A percentile compares a stretch with the other conserved stretches of the same genome.
Evolutionary conservation across 2,888 invertebrate species (phyloP).

Genomic region (Acholoe squamosa): DNA sequence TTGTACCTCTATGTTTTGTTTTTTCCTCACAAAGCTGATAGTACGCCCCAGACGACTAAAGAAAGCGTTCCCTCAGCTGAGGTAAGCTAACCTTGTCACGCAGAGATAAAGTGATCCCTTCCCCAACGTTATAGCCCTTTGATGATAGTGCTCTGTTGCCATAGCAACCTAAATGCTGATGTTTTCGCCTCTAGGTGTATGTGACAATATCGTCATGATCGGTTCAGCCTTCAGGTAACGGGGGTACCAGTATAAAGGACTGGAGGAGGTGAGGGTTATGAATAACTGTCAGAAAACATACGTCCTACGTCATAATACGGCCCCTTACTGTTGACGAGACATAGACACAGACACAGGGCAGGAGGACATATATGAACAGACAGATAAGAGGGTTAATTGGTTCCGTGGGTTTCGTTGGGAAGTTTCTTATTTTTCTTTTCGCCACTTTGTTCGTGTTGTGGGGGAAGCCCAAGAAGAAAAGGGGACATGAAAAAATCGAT

Average conservation of each 20-base stretch:
- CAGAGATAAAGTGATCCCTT: neutral
- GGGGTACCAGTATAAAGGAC: neutral
- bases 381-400: no score
- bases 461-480: no score
- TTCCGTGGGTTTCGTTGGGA: no score
- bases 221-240: neutral
- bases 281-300: constrained; percentile 2
- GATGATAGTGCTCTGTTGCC: neutral
- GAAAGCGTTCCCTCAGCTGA: neutral
- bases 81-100: constrained; percentile 12
- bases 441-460: no score
- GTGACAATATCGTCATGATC: neutral
- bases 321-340: neutral
- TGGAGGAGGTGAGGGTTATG: neutral
- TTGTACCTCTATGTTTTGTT: neutral
- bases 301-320: constrained; percentile 8
- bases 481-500: no score
- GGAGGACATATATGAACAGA: neutral
- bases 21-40: neutral
- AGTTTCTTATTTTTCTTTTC: no score
- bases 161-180: neutral
- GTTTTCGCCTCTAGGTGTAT: neutral
- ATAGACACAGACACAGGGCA: neutral
- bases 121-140: neutral
- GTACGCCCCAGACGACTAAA: neutral